Conservation (phyloP, 2,888 invertebrate genomes). For the Plebejus anna region DNA sequence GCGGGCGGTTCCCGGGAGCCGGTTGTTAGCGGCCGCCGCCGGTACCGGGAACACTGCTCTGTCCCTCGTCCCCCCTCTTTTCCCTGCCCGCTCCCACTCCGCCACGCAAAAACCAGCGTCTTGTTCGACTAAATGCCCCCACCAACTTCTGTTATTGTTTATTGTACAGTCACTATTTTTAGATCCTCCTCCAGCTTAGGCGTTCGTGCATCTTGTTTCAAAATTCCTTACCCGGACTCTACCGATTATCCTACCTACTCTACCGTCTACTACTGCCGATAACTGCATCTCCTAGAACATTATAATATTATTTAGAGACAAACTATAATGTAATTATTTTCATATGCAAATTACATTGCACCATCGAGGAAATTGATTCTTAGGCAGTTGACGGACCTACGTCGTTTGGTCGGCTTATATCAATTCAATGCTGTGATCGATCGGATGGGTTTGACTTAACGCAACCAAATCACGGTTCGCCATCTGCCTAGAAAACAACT, state of each 20-base stretch:
- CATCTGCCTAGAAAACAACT: too few species aligned
- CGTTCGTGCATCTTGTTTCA: background rate
- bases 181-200: background rate
- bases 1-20: conserved; percentile 41
- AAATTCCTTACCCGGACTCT: background rate
- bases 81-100: background rate
- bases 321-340: background rate
- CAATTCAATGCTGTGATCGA: too few species aligned
- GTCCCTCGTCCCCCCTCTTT: background rate
- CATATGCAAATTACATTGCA: too few species aligned
- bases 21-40: conserved; percentile 35
- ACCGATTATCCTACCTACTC: too few species aligned
- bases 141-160: background rate
- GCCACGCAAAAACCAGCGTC: background rate
- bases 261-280: too few species aligned
- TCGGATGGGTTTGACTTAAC: too few species aligned
- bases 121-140: background rate
- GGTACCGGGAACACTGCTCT: conserved; percentile 30
- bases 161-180: background rate
- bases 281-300: too few species aligned
- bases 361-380: too few species aligned
- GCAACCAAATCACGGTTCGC: too few species aligned
- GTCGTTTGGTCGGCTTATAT: too few species aligned
- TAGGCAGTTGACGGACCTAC: too few species aligned
- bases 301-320: background rate